phyloP scores from a whole-genome alignment of 1,140 invertebrate species.

The Macrosteles quadrilineatus region DNA sequence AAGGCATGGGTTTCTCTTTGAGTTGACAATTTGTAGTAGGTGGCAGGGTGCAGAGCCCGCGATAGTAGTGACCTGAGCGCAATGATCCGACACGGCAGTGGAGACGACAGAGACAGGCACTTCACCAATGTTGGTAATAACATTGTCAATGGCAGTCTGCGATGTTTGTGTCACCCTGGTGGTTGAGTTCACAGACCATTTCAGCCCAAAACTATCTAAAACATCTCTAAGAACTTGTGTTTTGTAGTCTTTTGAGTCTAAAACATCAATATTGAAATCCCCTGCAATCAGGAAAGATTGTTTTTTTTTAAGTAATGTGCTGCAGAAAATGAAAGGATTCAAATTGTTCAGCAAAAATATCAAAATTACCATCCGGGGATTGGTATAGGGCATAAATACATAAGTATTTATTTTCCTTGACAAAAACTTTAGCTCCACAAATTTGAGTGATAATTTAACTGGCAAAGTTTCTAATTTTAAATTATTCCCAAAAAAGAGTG shows the following conservation, averaged over 20 bases:
- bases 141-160: conserved; percentile 3
- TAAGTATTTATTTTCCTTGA: background rate
- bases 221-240: background rate
- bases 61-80: background rate
- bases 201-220: background rate
- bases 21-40: too few relatives aligned
- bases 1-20: too few relatives aligned
- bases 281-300: background rate
- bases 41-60: too few relatives aligned
- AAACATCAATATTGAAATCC: background rate
- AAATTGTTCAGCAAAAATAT: background rate
- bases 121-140: background rate
- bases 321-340: background rate
- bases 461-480: background rate
- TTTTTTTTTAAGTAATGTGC: background rate
- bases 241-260: background rate
- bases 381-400: background rate
- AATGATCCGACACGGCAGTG: background rate
- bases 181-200: conserved; percentile 9
- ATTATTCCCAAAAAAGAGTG: background rate
- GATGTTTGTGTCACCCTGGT: background rate
- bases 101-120: background rate
- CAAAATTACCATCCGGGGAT: background rate
- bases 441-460: background rate
- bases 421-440: background rate